Conservation (phyloP, 1,140 invertebrate species). For the Oedothorax gibbosus region DNA sequence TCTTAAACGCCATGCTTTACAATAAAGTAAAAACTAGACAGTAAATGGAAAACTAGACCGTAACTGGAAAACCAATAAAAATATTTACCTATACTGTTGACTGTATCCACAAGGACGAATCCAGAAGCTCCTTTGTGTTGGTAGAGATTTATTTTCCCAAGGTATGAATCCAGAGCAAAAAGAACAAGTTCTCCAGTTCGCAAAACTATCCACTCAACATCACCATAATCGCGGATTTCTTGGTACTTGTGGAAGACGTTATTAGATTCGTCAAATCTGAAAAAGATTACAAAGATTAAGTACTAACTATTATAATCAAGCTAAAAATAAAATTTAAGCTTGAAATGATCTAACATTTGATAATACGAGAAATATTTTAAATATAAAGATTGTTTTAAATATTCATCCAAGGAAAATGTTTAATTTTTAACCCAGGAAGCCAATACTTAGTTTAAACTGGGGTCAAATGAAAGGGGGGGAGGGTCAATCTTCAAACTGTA, state of each 20-base stretch:
- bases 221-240: slow-evolving; percentile 32
- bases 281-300: not conserved
- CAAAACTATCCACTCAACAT: slow-evolving; percentile 31
- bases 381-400: not conserved
- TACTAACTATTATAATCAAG: not conserved
- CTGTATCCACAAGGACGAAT: slow-evolving; percentile 46
- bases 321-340: not conserved
- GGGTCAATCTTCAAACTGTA: no score
- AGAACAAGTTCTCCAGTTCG: slow-evolving; percentile 32
- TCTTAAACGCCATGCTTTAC: no score
- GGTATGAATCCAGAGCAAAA: slow-evolving; percentile 10
- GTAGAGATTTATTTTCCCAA: slow-evolving; percentile 42
- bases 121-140: slow-evolving; percentile 52
- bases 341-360: not conserved
- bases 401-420: not conserved
- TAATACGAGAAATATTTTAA: not conserved
- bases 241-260: slow-evolving; percentile 31
- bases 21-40: no score
- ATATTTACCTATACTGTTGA: slow-evolving; percentile 39
- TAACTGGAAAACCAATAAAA: no score
- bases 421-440: not conserved
- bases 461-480: no score
- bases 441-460: no score
- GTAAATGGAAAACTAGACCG: no score
- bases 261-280: slow-evolving; percentile 11